Percentiles rank a stretch among this genome's conserved stretches.
Conservation (phyloP, 1,140 invertebrate genomes). For the Cepaea nemoralis region DNA sequence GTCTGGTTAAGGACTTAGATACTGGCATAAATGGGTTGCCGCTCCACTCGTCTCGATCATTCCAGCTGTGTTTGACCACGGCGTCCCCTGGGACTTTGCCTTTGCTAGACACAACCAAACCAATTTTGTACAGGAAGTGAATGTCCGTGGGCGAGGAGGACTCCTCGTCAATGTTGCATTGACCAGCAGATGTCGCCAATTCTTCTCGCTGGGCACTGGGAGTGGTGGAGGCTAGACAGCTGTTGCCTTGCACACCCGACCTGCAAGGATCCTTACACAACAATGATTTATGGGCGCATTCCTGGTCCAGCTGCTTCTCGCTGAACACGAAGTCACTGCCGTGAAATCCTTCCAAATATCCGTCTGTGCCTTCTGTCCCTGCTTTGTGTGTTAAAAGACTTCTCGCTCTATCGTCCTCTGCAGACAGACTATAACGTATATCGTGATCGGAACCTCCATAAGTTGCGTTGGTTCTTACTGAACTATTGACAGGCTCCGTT, state of each 20-base stretch:
- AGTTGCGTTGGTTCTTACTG: too few relatives aligned
- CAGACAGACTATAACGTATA: too few relatives aligned
- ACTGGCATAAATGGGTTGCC: background rate
- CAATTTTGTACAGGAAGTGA: slow-evolving; percentile 29
- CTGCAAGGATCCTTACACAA: background rate
- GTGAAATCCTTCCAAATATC: background rate
- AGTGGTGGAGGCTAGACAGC: background rate
- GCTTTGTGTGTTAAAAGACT: too few relatives aligned
- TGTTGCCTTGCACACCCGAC: background rate
- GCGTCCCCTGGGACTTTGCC: background rate
- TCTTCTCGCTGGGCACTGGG: background rate
- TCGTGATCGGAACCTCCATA: too few relatives aligned
- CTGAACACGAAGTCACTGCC: background rate
- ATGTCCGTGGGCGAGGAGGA: background rate
- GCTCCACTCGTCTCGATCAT: background rate
- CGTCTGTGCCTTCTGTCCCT: background rate
- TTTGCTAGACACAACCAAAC: slow-evolving; percentile 21
- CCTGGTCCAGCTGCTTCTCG: background rate
- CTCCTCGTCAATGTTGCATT: background rate
- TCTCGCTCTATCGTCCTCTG: too few relatives aligned
- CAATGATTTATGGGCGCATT: background rate
- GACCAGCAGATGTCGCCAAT: too few relatives aligned
- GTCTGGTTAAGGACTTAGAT: background rate
- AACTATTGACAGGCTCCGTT: too few relatives aligned
- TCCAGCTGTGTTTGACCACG: background rate